These are phyloP conservation scores for Notospermus geniculatus DNA, from an alignment of 1,140 invertebrate species.

Conservation along the genomic window DNA sequence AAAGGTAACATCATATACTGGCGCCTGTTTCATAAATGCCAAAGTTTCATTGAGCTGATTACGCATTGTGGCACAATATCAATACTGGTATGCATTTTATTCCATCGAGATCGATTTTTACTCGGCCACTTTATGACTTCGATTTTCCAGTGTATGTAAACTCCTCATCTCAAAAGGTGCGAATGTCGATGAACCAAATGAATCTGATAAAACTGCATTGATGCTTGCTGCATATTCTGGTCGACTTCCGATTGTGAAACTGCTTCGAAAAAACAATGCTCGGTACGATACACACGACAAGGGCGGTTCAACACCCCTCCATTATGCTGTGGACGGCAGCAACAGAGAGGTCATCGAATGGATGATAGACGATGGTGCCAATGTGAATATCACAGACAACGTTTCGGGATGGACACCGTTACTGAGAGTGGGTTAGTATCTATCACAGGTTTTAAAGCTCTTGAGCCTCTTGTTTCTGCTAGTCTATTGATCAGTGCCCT, in stretches of 20 bases:
- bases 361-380: constrained; percentile 45
- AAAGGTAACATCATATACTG: constrained; percentile 26
- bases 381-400: constrained; percentile 41
- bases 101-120: no score
- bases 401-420: constrained; percentile 49
- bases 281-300: constrained; percentile 40
- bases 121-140: neutral
- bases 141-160: constrained; percentile 22
- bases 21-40: neutral
- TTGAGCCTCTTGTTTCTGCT: no score
- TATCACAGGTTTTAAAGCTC: no score
- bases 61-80: no score
- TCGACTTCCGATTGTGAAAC: constrained; percentile 36
- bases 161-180: constrained; percentile 35
- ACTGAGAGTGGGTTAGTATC: constrained; percentile 42
- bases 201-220: constrained; percentile 52
- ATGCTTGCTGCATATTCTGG: constrained; percentile 50
- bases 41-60: neutral
- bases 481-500: no score
- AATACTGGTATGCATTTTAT: constrained; percentile 1
- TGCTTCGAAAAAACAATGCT: constrained; percentile 38
- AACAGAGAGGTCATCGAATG: constrained; percentile 45
- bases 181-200: constrained; percentile 46
- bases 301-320: constrained; percentile 49
- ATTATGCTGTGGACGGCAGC: constrained; percentile 50